These are phyloP conservation scores for Morone chrysops DNA, from an alignment of 2,113 vertebrate genomes.

Conservation along the genomic window DNA sequence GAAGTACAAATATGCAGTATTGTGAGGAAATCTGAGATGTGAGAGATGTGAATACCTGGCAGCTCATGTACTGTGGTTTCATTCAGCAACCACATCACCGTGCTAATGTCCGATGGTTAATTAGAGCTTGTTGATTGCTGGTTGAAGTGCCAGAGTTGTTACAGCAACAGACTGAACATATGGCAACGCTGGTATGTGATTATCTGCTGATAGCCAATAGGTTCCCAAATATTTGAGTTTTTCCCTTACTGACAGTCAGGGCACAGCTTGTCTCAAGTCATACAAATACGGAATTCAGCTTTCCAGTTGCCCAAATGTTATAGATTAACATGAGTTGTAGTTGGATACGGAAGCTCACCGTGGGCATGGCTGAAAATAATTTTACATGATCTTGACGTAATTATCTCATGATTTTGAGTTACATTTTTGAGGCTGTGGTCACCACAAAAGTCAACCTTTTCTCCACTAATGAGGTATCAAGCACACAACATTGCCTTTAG, in stretches of 20 bases:
- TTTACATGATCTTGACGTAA: no score
- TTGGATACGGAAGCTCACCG: background rate
- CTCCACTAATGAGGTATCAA: no score
- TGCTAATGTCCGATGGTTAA: background rate
- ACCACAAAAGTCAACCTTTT: no score
- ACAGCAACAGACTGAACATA: slow-evolving; percentile 13
- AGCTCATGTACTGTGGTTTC: background rate
- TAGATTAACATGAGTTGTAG: background rate
- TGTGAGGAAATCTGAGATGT: background rate
- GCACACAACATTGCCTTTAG: no score
- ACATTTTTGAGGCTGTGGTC: no score
- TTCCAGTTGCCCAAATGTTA: background rate
- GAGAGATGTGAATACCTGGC: background rate
- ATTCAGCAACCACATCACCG: background rate
- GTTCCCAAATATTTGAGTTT: background rate
- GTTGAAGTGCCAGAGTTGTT: slow-evolving; percentile 15
- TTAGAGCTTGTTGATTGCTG: slow-evolving; percentile 15
- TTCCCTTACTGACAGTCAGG: background rate
- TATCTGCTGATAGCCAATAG: slow-evolving; percentile 17
- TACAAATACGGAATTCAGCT: background rate
- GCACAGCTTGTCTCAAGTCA: slow-evolving; percentile 3
- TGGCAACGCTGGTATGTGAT: slow-evolving; percentile 4
- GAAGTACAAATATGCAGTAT: background rate
- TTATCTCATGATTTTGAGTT: no score
- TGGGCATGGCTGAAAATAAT: background rate